A percentile compares a stretch with the other conserved stretches of the same genome.
Conservation (phyloP, 1,140 invertebrate genomes). For the Ruditapes philippinarum region DNA sequence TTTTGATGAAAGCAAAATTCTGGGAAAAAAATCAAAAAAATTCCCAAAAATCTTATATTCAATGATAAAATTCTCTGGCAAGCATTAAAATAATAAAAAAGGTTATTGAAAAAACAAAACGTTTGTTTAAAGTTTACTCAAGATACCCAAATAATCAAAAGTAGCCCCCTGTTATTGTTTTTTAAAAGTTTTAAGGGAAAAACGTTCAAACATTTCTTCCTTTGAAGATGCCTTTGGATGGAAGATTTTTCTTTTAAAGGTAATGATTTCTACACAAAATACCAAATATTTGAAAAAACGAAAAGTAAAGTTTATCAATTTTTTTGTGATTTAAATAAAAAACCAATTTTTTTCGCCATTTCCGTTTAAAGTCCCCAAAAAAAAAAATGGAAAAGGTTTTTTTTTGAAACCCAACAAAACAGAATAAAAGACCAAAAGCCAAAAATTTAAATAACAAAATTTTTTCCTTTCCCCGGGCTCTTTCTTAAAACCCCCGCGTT, state of each 20-base stretch:
- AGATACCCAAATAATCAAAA: too few relatives aligned
- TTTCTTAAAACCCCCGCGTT: background rate
- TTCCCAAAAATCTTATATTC: slow-evolving; percentile 24
- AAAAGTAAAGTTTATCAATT: too few relatives aligned
- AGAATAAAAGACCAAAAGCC: background rate
- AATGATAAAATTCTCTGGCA: slow-evolving; percentile 33
- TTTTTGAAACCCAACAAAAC: background rate
- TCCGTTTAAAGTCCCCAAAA: background rate
- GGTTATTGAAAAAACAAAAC: background rate
- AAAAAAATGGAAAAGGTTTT: background rate
- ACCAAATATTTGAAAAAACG: background rate
- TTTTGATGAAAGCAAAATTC: too few relatives aligned
- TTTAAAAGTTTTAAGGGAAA: slow-evolving; percentile 47
- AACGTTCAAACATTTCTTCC: too few relatives aligned
- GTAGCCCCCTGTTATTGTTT: slow-evolving; percentile 38
- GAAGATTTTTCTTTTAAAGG: background rate
- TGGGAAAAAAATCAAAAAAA: too few relatives aligned
- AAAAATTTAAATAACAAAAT: background rate
- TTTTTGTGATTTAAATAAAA: slow-evolving; percentile 8
- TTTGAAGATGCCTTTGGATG: background rate
- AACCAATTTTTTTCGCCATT: slow-evolving; percentile 38
- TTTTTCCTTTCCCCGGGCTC: background rate
- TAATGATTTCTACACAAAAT: slow-evolving; percentile 31
- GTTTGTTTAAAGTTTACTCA: background rate
- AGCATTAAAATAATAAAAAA: slow-evolving; percentile 42